Base-by-base conservation (phyloP, 2,888 invertebrate species). In the Xestobium rufovillosum region DNA sequence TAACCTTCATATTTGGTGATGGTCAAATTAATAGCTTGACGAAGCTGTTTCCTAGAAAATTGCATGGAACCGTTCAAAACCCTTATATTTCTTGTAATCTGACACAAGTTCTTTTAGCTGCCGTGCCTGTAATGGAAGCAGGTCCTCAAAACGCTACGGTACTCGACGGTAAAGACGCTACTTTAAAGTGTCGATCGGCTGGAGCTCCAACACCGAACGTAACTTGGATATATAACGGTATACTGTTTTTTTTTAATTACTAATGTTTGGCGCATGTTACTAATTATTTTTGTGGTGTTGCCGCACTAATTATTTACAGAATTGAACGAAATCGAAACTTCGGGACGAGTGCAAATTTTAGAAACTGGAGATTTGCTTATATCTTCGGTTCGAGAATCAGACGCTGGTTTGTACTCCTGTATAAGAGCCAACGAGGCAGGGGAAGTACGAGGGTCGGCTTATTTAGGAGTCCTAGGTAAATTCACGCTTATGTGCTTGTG, bases 211-310 rank as follows among this genome's bases (percentile, higher is more conserved):
- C 79, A 49, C 95, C 96, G 6, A 88, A 86, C 59, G 77, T 87
- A 41, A 86, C 88, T 28, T 96, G 96, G 96, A 80, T 81, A 56
- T 87, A 83, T 60, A 87, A 89, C 67, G 88, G 92, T 92, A 73
- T 75, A 26, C 27, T 52, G 34, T 31, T 32, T 36, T 38, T 13
- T 26, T 31, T 39, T 34, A 26, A 19, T 23, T 19, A 25, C 23
- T 37, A 19, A 19, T 19, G 23, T 19, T 8, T 8, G 6, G n/a
- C 23, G 26, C 26, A 29, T 36, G 17, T 35, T 31, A 10, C 31
- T 42, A 33, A 26, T 17, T 14, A 12, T 13, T 11, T 36, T 38
- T 27, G 32, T 27, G 10, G 17, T 30, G 16, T 25, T 23, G 10
- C 33, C 26, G 38, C 36, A 45, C 44, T 49, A 49, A 47, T 45